phyloP scores from a whole-genome alignment of 2,888 invertebrate genomes.

The Hedya salicella region DNA sequence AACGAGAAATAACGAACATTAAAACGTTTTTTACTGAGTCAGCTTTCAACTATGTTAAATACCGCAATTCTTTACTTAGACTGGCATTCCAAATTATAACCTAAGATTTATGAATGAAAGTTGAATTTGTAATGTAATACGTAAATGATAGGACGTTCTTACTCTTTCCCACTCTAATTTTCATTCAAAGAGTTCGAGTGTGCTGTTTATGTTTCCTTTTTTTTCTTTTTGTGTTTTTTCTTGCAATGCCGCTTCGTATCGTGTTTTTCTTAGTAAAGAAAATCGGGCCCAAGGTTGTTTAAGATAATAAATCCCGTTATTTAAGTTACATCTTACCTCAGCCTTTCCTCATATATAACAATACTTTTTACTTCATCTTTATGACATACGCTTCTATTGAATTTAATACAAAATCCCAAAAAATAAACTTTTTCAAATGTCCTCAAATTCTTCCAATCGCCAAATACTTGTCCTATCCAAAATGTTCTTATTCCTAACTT shows the following conservation, averaged over 20 bases:
- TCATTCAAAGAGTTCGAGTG: constrained; percentile 1
- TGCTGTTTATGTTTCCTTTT: neutral
- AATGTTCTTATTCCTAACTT: constrained; percentile 1
- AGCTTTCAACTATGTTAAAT: neutral
- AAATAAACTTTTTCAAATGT: too few relatives aligned
- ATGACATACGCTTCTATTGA: too few relatives aligned
- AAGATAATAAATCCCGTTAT: neutral
- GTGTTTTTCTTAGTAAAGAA: constrained; percentile 1
- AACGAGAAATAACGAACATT: constrained; percentile 2
- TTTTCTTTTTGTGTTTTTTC: neutral
- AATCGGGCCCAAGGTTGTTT: neutral
- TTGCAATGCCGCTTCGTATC: neutral
- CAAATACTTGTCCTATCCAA: neutral
- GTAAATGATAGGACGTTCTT: neutral
- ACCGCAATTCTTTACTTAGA: neutral
- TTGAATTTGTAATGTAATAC: neutral
- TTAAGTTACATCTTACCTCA: neutral
- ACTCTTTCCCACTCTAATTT: neutral
- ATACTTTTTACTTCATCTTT: too few relatives aligned
- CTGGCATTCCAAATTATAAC: neutral
- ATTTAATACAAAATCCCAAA: too few relatives aligned
- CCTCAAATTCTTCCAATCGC: too few relatives aligned
- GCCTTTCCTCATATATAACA: too few relatives aligned
- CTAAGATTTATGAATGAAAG: neutral
- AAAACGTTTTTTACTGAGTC: neutral